Evolutionary conservation across 1,140 invertebrate species (phyloP), one percentile per base, ranked within the genome.

Genomic region (Aphelenchoides avenae): DNA sequence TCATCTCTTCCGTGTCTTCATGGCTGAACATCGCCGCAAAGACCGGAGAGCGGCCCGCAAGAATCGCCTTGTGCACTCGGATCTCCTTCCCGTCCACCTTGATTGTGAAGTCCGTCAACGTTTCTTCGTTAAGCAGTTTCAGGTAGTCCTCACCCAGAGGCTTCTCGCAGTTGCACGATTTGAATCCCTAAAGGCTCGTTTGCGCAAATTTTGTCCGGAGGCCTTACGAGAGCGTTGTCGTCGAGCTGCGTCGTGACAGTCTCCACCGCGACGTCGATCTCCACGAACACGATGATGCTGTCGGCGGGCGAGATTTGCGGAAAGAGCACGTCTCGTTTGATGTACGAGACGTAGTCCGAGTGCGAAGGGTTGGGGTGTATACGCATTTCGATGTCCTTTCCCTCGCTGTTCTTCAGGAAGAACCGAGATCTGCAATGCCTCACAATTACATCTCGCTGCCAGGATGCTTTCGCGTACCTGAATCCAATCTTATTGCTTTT

Each of bases 341-440:
- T 75, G 51, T 75, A 75, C 9, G 75, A 76, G 15, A 75, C 73
- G 46, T 75, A 75, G 49, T 75, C 73, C 18, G 73, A 75, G 57
- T 75, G 73, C 5, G 72, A 76, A 11, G 73, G 73, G 47, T 75
- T 75, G 5, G 73, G 73, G 48, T 75, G 73, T 49, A 75, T 68
- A 11, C 75, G 58, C 73, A 74, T 74, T 50, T 73, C 72, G 31
- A 77, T 77, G 26, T 76, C 73, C 27, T 75, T 73, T 7, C 66
- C 53, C 33, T 76, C 73, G n/a, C 57, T 61, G 18, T 75, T 77
- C 46, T 67, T 66, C 6, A 77, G 62, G 41, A 61, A 66, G 37
- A 77, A 77, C 6, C 71, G 57, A 2, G 75, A 75, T 24, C 68
- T 67, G 39, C 47, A 66, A 34, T 4, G 22, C 30, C 20, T 9